Evolutionary conservation across 2,888 invertebrate species (phyloP), one percentile per base, ranked within the genome.

Genomic region (Ceramica pisi): DNA sequence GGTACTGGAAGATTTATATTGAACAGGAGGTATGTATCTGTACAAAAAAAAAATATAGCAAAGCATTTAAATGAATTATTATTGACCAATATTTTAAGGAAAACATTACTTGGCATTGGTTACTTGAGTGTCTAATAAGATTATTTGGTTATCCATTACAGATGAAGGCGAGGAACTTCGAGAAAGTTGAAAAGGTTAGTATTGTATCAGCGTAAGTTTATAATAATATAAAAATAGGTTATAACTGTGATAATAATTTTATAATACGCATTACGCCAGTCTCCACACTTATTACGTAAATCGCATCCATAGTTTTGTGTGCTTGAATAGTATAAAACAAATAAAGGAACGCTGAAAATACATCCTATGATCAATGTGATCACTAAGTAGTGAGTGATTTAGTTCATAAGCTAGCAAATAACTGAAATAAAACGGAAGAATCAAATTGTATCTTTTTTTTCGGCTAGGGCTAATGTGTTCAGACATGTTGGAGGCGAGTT

Each of bases 1-100:
- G 99, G 71, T 99, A 98, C 92, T 99, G 99, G 99, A 99, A 99
- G 95, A 98, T 99, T 86, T 99, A 99, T 95, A 99, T 99, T 86
- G 99, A 99, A 91, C 99, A 99, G 95, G 99, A 99, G 98, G 98
- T 98, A 94, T 90, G 87, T 35, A 21, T 56, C 14, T 35, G 0
- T 57, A 21, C 1, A 21, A 57, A 14, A 41, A 1, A 2, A 46
- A 46, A 2, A 46, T n/a, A 19, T 8, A 19, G 8, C 8, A 46
- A 38, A 10, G 10, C 19, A 48, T 48, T n/a, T 9, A 21, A n/a
- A 31, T 31, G 0, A 2, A 31, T 31, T 31, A 5, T 31, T 3
- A 31, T 31, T 31, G 31, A 31, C 4, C 31, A 31, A 31, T 31
- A 31, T 31, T 31, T 31, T 31, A 4, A 31, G 31, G 6, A 31